Evolutionary conservation across 2,797 vertebrate species (phyloP).

Genomic region (Acrocephalus scirpaceus): DNA sequence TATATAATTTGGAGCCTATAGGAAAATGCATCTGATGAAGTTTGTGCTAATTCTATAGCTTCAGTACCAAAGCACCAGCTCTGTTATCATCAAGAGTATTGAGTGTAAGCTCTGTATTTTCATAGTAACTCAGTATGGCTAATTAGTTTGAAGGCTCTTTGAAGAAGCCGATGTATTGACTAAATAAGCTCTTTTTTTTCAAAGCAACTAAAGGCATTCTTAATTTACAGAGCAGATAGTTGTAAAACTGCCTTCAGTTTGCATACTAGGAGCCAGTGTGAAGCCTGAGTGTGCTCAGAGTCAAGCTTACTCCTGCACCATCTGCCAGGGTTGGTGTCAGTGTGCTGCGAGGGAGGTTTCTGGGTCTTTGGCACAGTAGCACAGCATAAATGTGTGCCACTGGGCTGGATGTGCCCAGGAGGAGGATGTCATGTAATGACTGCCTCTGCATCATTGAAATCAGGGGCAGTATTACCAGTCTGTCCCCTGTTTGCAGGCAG

Average conservation of each 20-base stretch:
- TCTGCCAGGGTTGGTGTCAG: neutral
- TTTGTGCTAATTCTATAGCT: slow-evolving; percentile 45
- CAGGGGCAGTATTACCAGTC: neutral
- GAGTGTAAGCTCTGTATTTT: slow-evolving; percentile 42
- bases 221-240: slow-evolving; percentile 52
- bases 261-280: neutral
- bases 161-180: slow-evolving; percentile 44
- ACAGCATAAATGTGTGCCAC: neutral
- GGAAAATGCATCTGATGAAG: slow-evolving; percentile 32
- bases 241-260: slow-evolving; percentile 41
- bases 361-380: neutral
- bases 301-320: neutral
- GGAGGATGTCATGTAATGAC: neutral
- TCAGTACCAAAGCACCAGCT: neutral
- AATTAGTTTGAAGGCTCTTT: slow-evolving; percentile 49
- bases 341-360: neutral
- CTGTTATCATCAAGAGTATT: slow-evolving; percentile 54
- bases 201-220: slow-evolving; percentile 41
- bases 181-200: slow-evolving; percentile 59
- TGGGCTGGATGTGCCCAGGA: neutral
- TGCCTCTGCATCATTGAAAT: neutral
- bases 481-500: neutral
- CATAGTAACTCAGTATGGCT: slow-evolving; percentile 35
- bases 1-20: slow-evolving; percentile 36
- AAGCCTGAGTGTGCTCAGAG: neutral